These are phyloP conservation scores for Lepisosteus osseus DNA, from an alignment of 2,113 vertebrate genomes.

Conservation along the genomic window DNA sequence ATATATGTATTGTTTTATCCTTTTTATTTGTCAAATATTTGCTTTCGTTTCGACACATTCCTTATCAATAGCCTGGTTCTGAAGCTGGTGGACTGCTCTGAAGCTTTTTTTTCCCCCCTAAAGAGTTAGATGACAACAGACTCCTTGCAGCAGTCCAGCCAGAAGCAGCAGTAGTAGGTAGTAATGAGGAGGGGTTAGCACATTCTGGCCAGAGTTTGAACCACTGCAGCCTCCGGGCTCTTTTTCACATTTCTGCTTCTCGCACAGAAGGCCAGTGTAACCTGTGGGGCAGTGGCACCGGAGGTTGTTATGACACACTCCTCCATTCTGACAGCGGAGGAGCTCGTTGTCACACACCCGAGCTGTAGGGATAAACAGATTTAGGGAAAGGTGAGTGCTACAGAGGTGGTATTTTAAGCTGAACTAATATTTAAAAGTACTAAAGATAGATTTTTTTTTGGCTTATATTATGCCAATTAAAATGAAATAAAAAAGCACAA, in stretches of 20 bases:
- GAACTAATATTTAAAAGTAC: too few species aligned
- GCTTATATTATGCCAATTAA: too few species aligned
- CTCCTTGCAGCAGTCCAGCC: slow-evolving; percentile 51
- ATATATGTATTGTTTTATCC: slow-evolving; percentile 45
- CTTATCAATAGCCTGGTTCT: slow-evolving; percentile 44
- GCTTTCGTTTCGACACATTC: slow-evolving; percentile 52
- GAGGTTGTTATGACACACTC: slow-evolving; percentile 82
- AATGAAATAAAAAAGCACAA: too few species aligned
- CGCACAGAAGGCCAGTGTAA: slow-evolving; percentile 85
- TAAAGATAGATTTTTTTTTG: too few species aligned
- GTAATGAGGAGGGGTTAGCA: slow-evolving; percentile 26
- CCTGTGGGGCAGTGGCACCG: slow-evolving; percentile 80
- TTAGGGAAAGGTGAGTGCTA: slow-evolving; percentile 19
- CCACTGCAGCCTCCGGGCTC: slow-evolving; percentile 75
- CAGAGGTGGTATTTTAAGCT: too few species aligned
- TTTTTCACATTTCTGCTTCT: slow-evolving; percentile 77
- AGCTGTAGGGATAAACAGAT: slow-evolving; percentile 66
- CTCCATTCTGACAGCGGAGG: slow-evolving; percentile 92
- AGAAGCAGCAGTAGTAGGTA: slow-evolving; percentile 44
- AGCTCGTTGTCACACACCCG: slow-evolving; percentile 94
- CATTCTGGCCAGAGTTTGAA: slow-evolving; percentile 50
- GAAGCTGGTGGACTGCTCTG: slow-evolving; percentile 15
- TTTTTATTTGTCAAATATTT: slow-evolving; percentile 52
- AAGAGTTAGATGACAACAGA: slow-evolving; percentile 42
- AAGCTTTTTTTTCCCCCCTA: slow-evolving; percentile 27